These are phyloP conservation scores for Gadopsis marmoratus DNA, from an alignment of 2,797 vertebrate species.

Conservation along the genomic window DNA sequence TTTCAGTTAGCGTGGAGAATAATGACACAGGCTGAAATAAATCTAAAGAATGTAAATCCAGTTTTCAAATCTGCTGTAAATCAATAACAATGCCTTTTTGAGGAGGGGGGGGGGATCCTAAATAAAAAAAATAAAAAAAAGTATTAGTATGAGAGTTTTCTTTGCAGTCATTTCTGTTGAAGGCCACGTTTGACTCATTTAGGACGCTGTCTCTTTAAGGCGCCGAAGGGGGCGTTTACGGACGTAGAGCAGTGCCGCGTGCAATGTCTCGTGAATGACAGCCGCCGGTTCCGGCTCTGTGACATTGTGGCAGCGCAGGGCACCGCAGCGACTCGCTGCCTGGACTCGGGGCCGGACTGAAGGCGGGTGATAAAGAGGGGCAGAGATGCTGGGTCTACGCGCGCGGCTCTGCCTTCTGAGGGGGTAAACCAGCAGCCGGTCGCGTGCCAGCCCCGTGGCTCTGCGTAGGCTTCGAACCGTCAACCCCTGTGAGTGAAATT, in stretches of 20 bases:
- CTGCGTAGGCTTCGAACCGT: neutral
- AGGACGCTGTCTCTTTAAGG: constrained; percentile 76
- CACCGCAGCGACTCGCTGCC: constrained; percentile 16
- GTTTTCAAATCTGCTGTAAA: constrained; percentile 2
- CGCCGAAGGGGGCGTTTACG: constrained; percentile 66
- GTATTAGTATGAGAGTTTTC: neutral
- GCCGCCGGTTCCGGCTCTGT: constrained; percentile 45
- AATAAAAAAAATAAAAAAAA: neutral
- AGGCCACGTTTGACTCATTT: no score
- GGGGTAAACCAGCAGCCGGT: constrained; percentile 19
- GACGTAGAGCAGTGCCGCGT: constrained; percentile 54
- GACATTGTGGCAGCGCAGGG: constrained; percentile 68
- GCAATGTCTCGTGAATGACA: constrained; percentile 61
- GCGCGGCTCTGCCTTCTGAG: neutral
- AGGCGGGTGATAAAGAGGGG: neutral
- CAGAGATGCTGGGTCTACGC: constrained; percentile 25
- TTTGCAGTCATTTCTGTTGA: neutral
- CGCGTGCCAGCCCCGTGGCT: constrained; percentile 4
- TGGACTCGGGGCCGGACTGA: neutral
- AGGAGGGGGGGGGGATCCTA: no score
- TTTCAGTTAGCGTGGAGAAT: neutral
- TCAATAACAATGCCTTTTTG: constrained; percentile 3
- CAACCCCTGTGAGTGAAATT: neutral
- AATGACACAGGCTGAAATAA: neutral
- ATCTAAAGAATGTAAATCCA: constrained; percentile 13